A percentile compares a stretch with the other conserved stretches of the same genome.
These are phyloP conservation scores for Spilarctia lutea DNA, from an alignment of 2,888 invertebrate species.

Conservation along the genomic window DNA sequence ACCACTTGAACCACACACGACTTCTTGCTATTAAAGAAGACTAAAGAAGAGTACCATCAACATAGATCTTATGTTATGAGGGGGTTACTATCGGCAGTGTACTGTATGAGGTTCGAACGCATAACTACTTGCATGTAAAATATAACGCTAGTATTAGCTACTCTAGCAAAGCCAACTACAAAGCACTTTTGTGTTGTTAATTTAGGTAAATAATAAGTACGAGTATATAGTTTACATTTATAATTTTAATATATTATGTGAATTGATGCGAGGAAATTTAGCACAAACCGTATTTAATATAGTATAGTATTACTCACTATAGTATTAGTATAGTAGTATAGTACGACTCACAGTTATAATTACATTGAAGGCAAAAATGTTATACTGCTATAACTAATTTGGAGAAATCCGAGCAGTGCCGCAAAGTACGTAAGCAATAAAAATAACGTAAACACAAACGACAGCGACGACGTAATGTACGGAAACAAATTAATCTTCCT, in stretches of 20 bases:
- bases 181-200: too few species aligned
- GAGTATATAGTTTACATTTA: not conserved
- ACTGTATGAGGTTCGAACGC: too few species aligned
- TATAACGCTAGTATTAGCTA: not conserved
- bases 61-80: too few species aligned
- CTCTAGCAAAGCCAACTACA: too few species aligned
- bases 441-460: conserved; percentile 29
- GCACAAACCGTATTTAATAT: not conserved
- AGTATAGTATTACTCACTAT: not conserved
- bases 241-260: not conserved
- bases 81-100: too few species aligned
- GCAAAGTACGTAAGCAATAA: conserved; percentile 31
- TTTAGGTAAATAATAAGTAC: not conserved
- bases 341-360: not conserved
- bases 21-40: too few species aligned
- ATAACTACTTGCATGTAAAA: too few species aligned
- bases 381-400: not conserved
- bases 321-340: too few species aligned
- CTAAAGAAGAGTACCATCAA: too few species aligned
- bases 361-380: not conserved
- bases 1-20: too few species aligned
- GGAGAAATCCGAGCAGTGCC: conserved; percentile 10
- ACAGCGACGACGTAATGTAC: conserved; percentile 20
- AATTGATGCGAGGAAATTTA: not conserved
- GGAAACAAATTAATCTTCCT: conserved; percentile 42